Evolutionary conservation across 2,888 invertebrate genomes (phyloP), one percentile per base, ranked within the genome.

Genomic region (Sipha maydis): DNA sequence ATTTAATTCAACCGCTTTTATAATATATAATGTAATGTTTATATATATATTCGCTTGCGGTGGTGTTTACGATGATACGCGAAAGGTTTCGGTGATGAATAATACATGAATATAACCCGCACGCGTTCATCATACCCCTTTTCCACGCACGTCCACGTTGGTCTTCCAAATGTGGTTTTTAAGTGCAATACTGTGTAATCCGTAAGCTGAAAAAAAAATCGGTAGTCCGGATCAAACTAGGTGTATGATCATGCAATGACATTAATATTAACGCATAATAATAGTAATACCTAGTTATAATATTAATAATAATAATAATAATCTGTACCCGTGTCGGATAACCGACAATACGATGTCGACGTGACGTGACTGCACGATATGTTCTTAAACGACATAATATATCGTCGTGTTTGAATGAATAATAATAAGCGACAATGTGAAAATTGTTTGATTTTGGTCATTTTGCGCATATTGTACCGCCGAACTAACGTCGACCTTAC

Each of bases 141-240:
- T 79, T 3, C 73, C 56, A 1, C 67, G 0, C 25, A 7, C 0
- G 11, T 28, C 73, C 71, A 3, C 31, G 5, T 75, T 25, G 41
- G 14, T 83, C 34, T 77, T 77, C 34, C 56, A 80, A 79, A 54
- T 38, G 56, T 28, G 79, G 54, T 73, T 73, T 86, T 79, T 86
- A 86, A 86, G 86, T 86, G 86, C 86, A 73, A 41, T 80, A 61
- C 73, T 7, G 86, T 86, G 86, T 86, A 80, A 86, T 80, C 38
- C 86, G 80, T 67, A 80, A 61, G 38, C 61, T 25, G 69, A 17
- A 56, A 71, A 78, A 69, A 73, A 38, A 31, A 48, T 21, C 14
- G 14, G 77, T 28, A 19, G 48, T 48, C 34, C 34, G 31, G 71
- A 34, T 48, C 54, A 85, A 77, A 21, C 48, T 67, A 25, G 11